These are phyloP conservation scores for Erebia aethiops DNA, from an alignment of 2,888 invertebrate species.

Conservation along the genomic window DNA sequence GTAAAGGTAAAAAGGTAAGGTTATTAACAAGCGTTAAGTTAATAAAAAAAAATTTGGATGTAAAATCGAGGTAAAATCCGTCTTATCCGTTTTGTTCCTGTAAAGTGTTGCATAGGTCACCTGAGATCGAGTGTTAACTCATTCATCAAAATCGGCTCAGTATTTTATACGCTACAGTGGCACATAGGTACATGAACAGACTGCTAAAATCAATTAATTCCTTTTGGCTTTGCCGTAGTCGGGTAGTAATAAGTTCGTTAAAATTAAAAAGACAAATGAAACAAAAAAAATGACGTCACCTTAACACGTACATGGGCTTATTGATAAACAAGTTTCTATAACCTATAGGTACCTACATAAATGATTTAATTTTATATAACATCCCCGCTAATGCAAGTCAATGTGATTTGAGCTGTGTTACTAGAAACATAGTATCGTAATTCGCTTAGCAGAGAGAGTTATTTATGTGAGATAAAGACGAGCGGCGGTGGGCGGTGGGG, in stretches of 20 bases:
- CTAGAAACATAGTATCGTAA: slow-evolving; percentile 47
- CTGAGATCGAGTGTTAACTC: too few species aligned
- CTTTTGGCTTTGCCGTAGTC: not conserved
- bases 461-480: slow-evolving; percentile 76
- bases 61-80: too few species aligned
- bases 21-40: too few species aligned
- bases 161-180: too few species aligned
- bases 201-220: too few species aligned
- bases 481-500: slow-evolving; percentile 74
- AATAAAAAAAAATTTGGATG: too few species aligned
- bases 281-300: slow-evolving; percentile 33
- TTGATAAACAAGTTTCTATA: slow-evolving; percentile 78
- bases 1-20: too few species aligned
- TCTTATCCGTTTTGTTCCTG: too few species aligned
- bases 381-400: slow-evolving; percentile 40
- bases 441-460: slow-evolving; percentile 51
- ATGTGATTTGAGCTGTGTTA: slow-evolving; percentile 46
- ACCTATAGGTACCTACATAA: slow-evolving; percentile 72
- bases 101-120: too few species aligned
- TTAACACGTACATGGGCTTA: slow-evolving; percentile 44
- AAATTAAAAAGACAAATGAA: slow-evolving; percentile 17
- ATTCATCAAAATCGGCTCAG: too few species aligned
- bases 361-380: slow-evolving; percentile 71
- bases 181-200: too few species aligned
- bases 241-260: slow-evolving; percentile 7